phyloP scores from a whole-genome alignment of 2,888 invertebrate species.

The Eristalis pertinax region DNA sequence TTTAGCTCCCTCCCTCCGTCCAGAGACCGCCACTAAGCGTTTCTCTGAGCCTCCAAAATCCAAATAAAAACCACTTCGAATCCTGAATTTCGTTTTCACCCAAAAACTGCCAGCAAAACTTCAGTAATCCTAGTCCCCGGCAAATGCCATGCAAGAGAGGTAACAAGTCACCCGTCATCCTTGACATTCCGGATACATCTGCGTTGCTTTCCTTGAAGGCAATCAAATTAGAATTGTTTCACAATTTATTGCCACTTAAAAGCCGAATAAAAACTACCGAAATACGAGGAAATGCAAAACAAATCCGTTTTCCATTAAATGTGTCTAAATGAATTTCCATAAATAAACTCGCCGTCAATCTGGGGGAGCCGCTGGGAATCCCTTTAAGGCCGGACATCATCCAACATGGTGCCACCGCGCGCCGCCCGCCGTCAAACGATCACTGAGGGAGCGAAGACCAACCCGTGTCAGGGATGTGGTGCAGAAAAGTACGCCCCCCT shows the following conservation, averaged over 20 bases:
- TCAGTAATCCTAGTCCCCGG: not conserved
- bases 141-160: not conserved
- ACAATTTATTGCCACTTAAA: constrained; percentile 55
- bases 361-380: constrained; percentile 37
- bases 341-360: constrained; percentile 66
- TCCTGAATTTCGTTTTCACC: not conserved
- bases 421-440: not conserved
- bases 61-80: not conserved
- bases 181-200: not conserved
- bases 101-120: not conserved
- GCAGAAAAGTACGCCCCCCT: constrained; percentile 4
- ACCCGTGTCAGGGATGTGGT: not conserved
- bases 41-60: not conserved
- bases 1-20: not conserved
- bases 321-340: constrained; percentile 68
- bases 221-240: constrained; percentile 48
- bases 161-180: not conserved
- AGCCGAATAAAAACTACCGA: constrained; percentile 36
- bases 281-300: constrained; percentile 48
- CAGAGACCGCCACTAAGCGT: not conserved
- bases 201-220: not conserved
- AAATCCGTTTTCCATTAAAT: constrained; percentile 66
- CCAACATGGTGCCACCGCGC: constrained; percentile 8
- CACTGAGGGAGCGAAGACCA: not conserved
- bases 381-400: constrained; percentile 60